Base-by-base conservation (phyloP, 2,797 vertebrate species). In the Crypturellus tataupa region DNA sequence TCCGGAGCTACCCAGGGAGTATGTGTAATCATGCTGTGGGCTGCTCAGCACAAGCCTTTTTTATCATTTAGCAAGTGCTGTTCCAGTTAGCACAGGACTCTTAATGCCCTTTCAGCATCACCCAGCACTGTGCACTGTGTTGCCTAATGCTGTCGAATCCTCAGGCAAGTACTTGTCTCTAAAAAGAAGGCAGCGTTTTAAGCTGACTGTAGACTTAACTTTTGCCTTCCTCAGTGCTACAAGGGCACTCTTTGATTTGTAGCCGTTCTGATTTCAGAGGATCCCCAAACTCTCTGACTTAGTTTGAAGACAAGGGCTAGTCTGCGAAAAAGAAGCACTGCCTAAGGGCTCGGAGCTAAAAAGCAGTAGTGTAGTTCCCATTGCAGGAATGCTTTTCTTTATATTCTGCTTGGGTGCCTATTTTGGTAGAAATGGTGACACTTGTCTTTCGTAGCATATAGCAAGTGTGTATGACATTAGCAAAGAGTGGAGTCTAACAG, bases 11-110 rank as follows among this genome's bases (percentile, higher is more conserved):
- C 14, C 3, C 16, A 78, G 56, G 5, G 7, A 44, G 15, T 8
- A 12, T 20, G 9, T 72, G 46, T 12, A 47, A 39, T 37, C 9
- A 58, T 3, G 55, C 39, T 0, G 0, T 84, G 73, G 37, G 29
- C 60, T 94, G 80, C 85, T 69, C n/a, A 80, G 27, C 51, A 63
- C 84, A 93, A 90, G 24, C 16, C 31, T 75, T 80, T 73, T 78
- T 12, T 69, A 29, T 62, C 7, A 7, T 65, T 87, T 68, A 83
- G 55, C 73, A 84, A 80, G 40, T 23, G 56, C 9, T 70, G n/a
- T 56, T 76, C 37, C 49, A 55, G 16, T 81, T 78, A 10, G 5
- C n/a, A 46, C 25, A 70, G 69, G 40, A 49, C 72, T 65, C 62
- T 58, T 59, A 4, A 4, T 0, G 9, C 67, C 35, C 51, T 64